phyloP scores from a whole-genome alignment of 2,888 invertebrate species.

The Diaprepes abbreviatus region DNA sequence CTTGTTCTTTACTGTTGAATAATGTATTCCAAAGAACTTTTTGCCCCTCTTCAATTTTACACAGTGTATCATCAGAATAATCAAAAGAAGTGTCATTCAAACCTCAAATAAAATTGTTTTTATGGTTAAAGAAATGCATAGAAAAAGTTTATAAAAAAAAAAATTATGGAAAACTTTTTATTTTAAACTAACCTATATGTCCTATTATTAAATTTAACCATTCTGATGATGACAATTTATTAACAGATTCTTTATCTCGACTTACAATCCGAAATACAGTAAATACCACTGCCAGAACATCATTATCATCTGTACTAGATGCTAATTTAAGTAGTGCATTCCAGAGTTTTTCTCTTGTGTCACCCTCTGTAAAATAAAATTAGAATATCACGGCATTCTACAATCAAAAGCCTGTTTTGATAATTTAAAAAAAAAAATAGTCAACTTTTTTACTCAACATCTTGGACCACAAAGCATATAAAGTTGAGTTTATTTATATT shows the following conservation, averaged over 20 bases:
- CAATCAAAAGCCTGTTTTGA: no score
- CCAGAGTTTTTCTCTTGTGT: slow-evolving; percentile 74
- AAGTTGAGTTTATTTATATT: no score
- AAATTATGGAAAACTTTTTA: neutral
- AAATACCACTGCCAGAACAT: slow-evolving; percentile 72
- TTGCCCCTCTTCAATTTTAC: slow-evolving; percentile 81
- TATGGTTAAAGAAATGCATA: no score
- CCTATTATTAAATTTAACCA: slow-evolving; percentile 77
- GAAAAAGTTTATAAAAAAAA: no score
- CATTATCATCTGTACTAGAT: slow-evolving; percentile 67
- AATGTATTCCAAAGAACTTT: slow-evolving; percentile 93
- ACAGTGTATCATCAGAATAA: slow-evolving; percentile 67
- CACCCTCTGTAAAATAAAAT: slow-evolving; percentile 54
- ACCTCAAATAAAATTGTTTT: no score
- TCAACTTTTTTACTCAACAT: no score
- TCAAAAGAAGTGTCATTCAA: slow-evolving; percentile 68
- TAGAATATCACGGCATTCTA: no score
- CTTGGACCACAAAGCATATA: no score
- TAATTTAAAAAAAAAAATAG: no score
- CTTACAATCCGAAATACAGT: slow-evolving; percentile 77
- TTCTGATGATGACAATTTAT: slow-evolving; percentile 77
- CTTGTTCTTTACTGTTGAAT: slow-evolving; percentile 76
- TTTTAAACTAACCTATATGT: slow-evolving; percentile 27
- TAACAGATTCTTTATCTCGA: slow-evolving; percentile 82
- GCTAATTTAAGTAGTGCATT: slow-evolving; percentile 73